These are phyloP conservation scores for Orchestia grillus DNA, from an alignment of 1,140 invertebrate species.

Conservation along the genomic window DNA sequence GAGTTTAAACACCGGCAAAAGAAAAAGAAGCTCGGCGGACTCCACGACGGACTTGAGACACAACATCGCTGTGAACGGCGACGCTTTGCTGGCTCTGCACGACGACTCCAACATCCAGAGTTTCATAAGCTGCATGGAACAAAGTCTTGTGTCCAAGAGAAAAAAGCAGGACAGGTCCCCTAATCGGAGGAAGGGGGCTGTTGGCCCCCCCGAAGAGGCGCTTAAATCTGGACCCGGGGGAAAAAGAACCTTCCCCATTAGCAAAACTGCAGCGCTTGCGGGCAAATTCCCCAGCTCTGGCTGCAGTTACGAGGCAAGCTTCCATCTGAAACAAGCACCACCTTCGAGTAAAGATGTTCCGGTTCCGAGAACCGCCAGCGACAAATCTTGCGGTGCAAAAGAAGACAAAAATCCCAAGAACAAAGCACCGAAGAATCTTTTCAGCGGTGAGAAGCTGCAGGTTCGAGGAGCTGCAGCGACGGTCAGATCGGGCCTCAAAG, in stretches of 20 bases:
- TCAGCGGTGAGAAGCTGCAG: neutral
- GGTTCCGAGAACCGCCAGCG: neutral
- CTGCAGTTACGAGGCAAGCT: neutral
- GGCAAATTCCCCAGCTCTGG: neutral
- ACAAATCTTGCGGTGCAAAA: neutral
- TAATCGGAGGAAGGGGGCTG: neutral
- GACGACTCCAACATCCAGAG: constrained; percentile 21
- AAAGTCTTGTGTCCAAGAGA: neutral
- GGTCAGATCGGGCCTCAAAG: neutral
- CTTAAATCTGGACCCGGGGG: neutral
- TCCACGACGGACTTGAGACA: neutral
- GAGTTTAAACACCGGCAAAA: neutral
- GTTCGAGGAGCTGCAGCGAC: too few relatives aligned
- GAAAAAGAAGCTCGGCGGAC: neutral
- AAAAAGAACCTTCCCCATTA: neutral
- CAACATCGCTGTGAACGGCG: constrained; percentile 25
- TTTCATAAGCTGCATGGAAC: constrained; percentile 47
- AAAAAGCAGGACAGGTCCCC: constrained; percentile 2
- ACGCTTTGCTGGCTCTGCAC: neutral
- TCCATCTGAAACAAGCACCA: neutral
- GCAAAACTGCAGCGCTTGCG: neutral
- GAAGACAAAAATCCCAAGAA: neutral
- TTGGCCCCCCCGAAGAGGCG: neutral
- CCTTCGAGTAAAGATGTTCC: neutral
- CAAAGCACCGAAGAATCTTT: neutral